Conservation (phyloP, 64 coral and sea anemone species). For the Hydrozoanthus tunicans region DNA sequence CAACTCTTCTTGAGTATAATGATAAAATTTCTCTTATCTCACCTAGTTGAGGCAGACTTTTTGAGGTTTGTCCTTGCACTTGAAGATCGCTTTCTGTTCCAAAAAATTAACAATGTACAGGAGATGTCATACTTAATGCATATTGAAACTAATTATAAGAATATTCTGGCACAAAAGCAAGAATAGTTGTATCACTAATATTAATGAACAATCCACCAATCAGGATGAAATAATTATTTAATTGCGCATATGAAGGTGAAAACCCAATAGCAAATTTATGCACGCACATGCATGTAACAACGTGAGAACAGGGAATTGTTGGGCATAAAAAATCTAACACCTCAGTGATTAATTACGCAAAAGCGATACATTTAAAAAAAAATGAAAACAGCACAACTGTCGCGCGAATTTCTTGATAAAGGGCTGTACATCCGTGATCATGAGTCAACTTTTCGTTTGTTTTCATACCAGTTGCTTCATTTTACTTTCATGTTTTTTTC, state of each 20-base stretch:
- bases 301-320: too few relatives aligned
- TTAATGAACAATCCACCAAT: background rate
- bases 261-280: background rate
- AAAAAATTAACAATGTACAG: background rate
- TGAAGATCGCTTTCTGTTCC: constrained; percentile 16
- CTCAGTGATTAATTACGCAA: too few relatives aligned
- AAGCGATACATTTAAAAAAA: too few relatives aligned
- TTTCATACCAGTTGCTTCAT: too few relatives aligned
- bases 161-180: background rate
- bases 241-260: background rate
- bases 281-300: background rate
- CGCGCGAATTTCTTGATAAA: too few relatives aligned
- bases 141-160: background rate
- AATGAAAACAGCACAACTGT: too few relatives aligned
- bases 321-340: too few relatives aligned
- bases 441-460: too few relatives aligned
- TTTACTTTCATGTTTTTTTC: too few relatives aligned
- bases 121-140: background rate
- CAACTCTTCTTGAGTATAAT: background rate
- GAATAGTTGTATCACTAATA: too few relatives aligned
- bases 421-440: too few relatives aligned
- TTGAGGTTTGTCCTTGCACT: background rate
- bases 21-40: background rate
- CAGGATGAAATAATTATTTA: background rate
- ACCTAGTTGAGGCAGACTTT: background rate